These are phyloP conservation scores for Polylopha cassiicola DNA, from an alignment of 2,888 invertebrate genomes.

Conservation along the genomic window DNA sequence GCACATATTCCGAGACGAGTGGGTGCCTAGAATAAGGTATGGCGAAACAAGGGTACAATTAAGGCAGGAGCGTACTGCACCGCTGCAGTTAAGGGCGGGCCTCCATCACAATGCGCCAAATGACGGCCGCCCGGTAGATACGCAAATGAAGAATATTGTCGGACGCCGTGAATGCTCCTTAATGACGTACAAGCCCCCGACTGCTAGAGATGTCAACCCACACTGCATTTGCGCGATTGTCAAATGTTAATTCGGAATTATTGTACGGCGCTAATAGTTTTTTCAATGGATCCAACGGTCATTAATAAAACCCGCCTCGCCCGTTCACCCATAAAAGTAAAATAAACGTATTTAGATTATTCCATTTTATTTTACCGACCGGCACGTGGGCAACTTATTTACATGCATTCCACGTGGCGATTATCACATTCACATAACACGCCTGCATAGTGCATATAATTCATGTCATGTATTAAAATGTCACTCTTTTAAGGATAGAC, in stretches of 20 bases:
- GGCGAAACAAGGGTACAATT: constrained; percentile 71
- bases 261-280: constrained; percentile 35
- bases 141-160: constrained; percentile 78
- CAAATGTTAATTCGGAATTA: constrained; percentile 61
- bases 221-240: constrained; percentile 64
- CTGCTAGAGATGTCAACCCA: constrained; percentile 52
- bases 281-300: constrained; percentile 8
- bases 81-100: constrained; percentile 55
- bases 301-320: constrained; percentile 8
- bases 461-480: constrained; percentile 21
- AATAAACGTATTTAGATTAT: constrained; percentile 3
- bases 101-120: constrained; percentile 69
- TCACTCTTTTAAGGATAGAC: too few species aligned
- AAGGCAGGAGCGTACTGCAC: constrained; percentile 61
- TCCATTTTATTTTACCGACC: constrained; percentile 8
- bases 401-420: constrained; percentile 20
- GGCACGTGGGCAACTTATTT: constrained; percentile 20
- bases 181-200: constrained; percentile 54
- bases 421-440: constrained; percentile 14
- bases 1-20: constrained; percentile 12
- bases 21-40: constrained; percentile 15
- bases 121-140: constrained; percentile 59
- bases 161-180: constrained; percentile 71
- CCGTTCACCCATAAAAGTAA: constrained; percentile 1
- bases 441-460: constrained; percentile 15